These are phyloP conservation scores for Loriculus beryllinus DNA, from an alignment of 2,797 vertebrate genomes.

Conservation along the genomic window DNA sequence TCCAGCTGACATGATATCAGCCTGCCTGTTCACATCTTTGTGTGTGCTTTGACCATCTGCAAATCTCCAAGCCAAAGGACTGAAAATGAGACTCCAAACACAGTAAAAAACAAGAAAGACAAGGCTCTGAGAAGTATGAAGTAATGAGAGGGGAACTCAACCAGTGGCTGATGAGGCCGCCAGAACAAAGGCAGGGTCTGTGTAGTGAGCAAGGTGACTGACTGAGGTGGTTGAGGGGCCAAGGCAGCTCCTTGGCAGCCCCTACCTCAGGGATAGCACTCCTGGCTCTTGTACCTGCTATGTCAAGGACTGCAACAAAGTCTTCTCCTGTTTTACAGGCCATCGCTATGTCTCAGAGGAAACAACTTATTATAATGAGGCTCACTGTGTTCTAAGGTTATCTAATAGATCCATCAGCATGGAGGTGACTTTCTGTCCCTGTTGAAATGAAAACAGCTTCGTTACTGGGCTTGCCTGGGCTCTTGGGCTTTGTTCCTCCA, in stretches of 20 bases:
- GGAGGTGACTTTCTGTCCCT: background rate
- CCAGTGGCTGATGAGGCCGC: background rate
- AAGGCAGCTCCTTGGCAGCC: background rate
- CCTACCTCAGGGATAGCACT: background rate
- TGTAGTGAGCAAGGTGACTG: background rate
- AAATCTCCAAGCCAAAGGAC: background rate
- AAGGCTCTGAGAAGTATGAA: background rate
- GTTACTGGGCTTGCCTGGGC: background rate
- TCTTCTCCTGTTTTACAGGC: background rate
- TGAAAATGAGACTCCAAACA: background rate
- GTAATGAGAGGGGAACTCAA: accelerated
- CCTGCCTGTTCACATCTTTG: background rate
- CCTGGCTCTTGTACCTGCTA: accelerated
- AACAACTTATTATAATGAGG: background rate
- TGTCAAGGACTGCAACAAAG: background rate
- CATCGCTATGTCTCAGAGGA: background rate
- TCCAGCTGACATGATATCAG: background rate
- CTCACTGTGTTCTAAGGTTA: background rate
- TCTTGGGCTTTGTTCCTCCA: background rate
- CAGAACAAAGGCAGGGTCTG: background rate
- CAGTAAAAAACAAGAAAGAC: accelerated
- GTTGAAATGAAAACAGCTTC: background rate
- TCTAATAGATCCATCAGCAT: accelerated
- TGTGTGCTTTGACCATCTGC: background rate
- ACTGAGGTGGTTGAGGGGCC: background rate